Evolutionary conservation across 2,797 vertebrate species (phyloP), one percentile per base, ranked within the genome.

Genomic region (Rhadinocentrus ornatus): DNA sequence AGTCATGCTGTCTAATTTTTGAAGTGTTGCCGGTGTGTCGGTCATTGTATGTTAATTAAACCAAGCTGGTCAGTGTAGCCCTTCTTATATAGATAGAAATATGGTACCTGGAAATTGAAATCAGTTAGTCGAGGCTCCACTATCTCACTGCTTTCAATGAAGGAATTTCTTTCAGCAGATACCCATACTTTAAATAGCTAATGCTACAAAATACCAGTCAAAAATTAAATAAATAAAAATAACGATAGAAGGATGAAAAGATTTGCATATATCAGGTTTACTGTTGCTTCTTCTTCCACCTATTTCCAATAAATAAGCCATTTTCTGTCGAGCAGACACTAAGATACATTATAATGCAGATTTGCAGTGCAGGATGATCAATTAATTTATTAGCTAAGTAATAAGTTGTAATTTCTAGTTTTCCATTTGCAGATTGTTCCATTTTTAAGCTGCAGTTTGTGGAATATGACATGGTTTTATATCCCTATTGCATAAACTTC

Each of bases 41-140:
- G 35, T 22, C 46, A n/a, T 26, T 64, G 39, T 72, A 31, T 76
- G 64, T 59, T 63, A 52, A 54, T 46, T 52, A 61, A 57, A 61
- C 29, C 2, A 39, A 56, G 67, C 6, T 62, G 52, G 52, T 61
- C 22, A 39, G 11, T 6, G 46, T 13, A 18, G 59, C 44, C 5
- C 55, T 20, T 29, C 24, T 56, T 6, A 24, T 24, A n/a, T 10
- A 41, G 18, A 26, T 2, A 44, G 13, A 58, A 8, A 71, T 34
- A 3, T 41, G 24, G 18, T 6, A 6, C 29, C 34, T 6, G 2
- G 31, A 20, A 20, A 66, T 39, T 4, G 61, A 26, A 35, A 9
- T 48, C 44, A 52, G 50, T 22, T 68, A 62, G 44, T 26, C 3
- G 50, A 39, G 31, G 3, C 24, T 15, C 26, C 4, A 59, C 18